Conservation (phyloP, 1,140 invertebrate species). For the Ephestia elutella region DNA sequence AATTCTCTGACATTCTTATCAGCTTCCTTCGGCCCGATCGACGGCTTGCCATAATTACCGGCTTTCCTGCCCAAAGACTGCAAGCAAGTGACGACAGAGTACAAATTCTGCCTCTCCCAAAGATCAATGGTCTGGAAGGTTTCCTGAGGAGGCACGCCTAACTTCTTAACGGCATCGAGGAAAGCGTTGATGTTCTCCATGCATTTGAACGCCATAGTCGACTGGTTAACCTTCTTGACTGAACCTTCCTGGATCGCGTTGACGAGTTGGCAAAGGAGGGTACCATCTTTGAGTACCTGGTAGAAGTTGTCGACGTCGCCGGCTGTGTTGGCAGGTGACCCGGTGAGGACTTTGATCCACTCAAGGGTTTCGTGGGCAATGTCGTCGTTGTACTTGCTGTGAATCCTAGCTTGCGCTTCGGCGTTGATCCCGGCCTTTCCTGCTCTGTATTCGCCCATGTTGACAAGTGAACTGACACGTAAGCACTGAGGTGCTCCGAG, state of each 20-base stretch:
- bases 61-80: conserved; percentile 97
- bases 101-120: conserved; percentile 97
- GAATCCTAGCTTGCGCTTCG: conserved; percentile 78
- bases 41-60: conserved; percentile 88
- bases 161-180: conserved; percentile 86
- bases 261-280: conserved; percentile 88
- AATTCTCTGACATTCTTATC: conserved; percentile 92
- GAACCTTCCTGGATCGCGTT: conserved; percentile 86
- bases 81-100: conserved; percentile 95
- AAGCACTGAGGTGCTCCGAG: conserved; percentile 53
- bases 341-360: conserved; percentile 91
- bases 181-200: conserved; percentile 99
- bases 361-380: conserved; percentile 91
- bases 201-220: conserved; percentile 94
- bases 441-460: conserved; percentile 62
- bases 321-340: conserved; percentile 84
- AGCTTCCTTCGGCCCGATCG: conserved; percentile 94
- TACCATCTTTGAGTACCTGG: conserved; percentile 89
- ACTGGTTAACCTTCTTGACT: conserved; percentile 92
- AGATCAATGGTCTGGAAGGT: conserved; percentile 98
- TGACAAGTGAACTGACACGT: conserved; percentile 53
- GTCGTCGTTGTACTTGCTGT: conserved; percentile 95
- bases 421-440: conserved; percentile 68
- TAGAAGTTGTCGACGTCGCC: conserved; percentile 94
- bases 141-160: conserved; percentile 96